Evolutionary conservation across 2,113 vertebrate species (phyloP).

Genomic region (Ictalurus furcatus): DNA sequence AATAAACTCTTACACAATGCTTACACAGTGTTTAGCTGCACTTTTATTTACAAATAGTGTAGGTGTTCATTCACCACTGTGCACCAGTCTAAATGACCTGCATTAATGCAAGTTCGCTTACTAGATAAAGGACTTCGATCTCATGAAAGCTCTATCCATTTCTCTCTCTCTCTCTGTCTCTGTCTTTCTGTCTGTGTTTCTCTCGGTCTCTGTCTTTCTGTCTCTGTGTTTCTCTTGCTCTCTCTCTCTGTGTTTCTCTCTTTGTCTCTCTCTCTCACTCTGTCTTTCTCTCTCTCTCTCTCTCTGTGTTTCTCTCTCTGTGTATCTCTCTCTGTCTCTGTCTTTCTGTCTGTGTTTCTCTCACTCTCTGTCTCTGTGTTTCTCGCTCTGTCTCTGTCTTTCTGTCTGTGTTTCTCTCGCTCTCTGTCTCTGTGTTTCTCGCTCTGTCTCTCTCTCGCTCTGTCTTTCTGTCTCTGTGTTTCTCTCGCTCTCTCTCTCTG

Average conservation of each 20-base stretch:
- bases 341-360: neutral
- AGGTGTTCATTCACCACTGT: conserved; percentile 8
- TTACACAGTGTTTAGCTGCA: neutral
- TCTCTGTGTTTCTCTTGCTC: neutral
- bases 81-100: neutral
- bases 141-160: neutral
- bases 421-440: no score
- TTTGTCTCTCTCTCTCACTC: neutral
- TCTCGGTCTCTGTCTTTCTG: no score
- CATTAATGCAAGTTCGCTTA: neutral
- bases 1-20: neutral
- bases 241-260: no score
- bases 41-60: neutral
- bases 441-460: no score
- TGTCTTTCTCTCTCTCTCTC: neutral
- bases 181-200: no score
- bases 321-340: no score
- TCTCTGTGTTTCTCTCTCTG: neutral
- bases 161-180: no score
- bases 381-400: no score
- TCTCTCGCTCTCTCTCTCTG: neutral
- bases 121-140: conserved; percentile 22
- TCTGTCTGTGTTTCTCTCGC: no score
- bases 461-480: no score
- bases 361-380: neutral